Conservation (phyloP, 2,113 vertebrate species). For the Cryptoleucopteryx plumbea region DNA sequence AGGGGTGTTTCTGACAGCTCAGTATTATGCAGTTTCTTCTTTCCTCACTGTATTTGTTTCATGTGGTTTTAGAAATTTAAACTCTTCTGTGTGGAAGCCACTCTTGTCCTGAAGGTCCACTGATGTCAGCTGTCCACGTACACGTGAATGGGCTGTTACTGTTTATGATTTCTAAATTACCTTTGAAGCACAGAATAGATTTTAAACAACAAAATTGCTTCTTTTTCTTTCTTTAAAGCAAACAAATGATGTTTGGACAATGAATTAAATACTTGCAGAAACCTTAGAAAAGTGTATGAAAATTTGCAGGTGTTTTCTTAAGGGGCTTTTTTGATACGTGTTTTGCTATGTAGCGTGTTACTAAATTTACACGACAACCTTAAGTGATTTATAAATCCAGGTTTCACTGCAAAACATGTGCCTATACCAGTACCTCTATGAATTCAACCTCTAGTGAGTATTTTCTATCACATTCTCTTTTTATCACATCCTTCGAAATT, state of each 20-base stretch:
- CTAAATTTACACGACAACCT: background rate
- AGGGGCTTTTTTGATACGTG: background rate
- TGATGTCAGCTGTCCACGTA: accelerated
- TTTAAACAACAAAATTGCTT: background rate
- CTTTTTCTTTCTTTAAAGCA: background rate
- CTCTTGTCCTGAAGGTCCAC: background rate
- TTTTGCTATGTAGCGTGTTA: background rate
- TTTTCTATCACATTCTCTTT: background rate
- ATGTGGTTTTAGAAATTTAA: background rate
- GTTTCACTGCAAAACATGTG: background rate
- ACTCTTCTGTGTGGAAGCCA: background rate
- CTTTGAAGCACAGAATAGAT: background rate
- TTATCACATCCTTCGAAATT: background rate
- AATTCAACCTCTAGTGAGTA: background rate
- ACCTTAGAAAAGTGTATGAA: background rate
- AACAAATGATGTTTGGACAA: background rate
- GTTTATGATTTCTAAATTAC: background rate
- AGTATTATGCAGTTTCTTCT: background rate
- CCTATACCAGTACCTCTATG: too few species aligned
- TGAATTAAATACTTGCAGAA: background rate
- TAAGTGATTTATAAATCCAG: background rate
- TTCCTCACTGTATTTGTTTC: background rate
- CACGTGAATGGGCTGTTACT: background rate
- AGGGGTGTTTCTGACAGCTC: background rate
- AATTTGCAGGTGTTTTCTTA: background rate